Evolutionary conservation across 2,113 vertebrate species (phyloP).

Genomic region (Cygnus atratus): DNA sequence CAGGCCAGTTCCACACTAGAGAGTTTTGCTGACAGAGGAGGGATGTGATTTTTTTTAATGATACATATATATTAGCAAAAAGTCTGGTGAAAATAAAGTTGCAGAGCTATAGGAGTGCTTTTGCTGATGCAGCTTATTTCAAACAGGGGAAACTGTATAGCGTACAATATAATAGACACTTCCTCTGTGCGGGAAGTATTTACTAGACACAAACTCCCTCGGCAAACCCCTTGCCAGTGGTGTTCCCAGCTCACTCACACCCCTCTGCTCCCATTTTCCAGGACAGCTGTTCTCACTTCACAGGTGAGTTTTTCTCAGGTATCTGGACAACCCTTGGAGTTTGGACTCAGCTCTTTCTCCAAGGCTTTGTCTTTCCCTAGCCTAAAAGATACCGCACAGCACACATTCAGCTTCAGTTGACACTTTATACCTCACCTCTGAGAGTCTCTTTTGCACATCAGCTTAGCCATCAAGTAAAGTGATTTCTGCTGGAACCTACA

Average conservation of each 20-base stretch:
- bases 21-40: slow-evolving; percentile 50
- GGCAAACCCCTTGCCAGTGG: not conserved
- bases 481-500: not conserved
- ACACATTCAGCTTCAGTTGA: not conserved
- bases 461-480: not conserved
- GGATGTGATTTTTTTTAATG: slow-evolving; percentile 35
- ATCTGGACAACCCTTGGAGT: not conserved
- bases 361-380: not conserved
- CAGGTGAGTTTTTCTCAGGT: not conserved
- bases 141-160: not conserved
- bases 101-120: not conserved
- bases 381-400: not conserved
- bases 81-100: slow-evolving; percentile 14
- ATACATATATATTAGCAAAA: slow-evolving; percentile 50
- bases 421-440: not conserved
- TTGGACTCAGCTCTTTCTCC: not conserved
- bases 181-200: not conserved
- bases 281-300: not conserved
- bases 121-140: slow-evolving; percentile 51
- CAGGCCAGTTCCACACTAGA: slow-evolving; percentile 5
- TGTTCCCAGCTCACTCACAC: not conserved
- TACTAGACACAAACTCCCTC: not conserved
- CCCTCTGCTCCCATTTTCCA: not conserved
- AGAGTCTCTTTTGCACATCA: not conserved
- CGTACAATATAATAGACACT: not conserved